phyloP scores from a whole-genome alignment of 2,888 invertebrate genomes.

The Stegana nigrithorax region DNA sequence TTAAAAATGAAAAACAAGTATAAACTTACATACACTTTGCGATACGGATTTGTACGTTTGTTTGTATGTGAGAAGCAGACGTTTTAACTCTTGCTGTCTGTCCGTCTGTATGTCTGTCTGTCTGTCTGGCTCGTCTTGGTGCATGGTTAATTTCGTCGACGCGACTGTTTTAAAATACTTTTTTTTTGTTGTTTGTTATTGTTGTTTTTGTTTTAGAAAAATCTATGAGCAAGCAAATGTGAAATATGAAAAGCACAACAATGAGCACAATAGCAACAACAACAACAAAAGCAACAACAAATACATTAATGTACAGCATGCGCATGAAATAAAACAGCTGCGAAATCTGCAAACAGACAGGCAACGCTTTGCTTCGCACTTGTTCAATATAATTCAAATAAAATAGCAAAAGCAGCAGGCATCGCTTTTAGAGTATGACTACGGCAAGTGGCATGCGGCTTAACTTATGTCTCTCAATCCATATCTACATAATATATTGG shows the following conservation, averaged over 20 bases:
- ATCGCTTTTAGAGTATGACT: too few relatives aligned
- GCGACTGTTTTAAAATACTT: too few relatives aligned
- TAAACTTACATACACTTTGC: too few relatives aligned
- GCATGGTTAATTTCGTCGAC: slow-evolving; percentile 2
- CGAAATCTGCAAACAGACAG: slow-evolving; percentile 14
- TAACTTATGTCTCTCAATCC: too few relatives aligned
- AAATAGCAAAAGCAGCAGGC: too few relatives aligned
- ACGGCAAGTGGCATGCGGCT: too few relatives aligned
- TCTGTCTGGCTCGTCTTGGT: background rate
- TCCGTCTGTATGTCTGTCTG: background rate
- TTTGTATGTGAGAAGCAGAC: slow-evolving; percentile 4
- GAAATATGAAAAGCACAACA: too few relatives aligned
- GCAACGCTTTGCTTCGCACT: slow-evolving; percentile 9
- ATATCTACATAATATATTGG: too few relatives aligned
- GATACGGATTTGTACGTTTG: too few relatives aligned
- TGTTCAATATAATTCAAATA: slow-evolving; percentile 2
- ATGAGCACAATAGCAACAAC: too few relatives aligned
- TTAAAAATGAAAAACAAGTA: too few relatives aligned
- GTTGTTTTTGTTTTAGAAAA: slow-evolving; percentile 7
- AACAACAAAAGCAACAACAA: background rate
- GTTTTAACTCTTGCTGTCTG: background rate
- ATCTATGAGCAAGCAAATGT: slow-evolving; percentile 3
- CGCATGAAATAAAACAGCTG: slow-evolving; percentile 13
- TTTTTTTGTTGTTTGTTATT: slow-evolving; percentile 1
- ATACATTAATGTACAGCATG: background rate